Base-by-base conservation (phyloP, 2,113 vertebrate species). In the Bothrops jararaca region DNA sequence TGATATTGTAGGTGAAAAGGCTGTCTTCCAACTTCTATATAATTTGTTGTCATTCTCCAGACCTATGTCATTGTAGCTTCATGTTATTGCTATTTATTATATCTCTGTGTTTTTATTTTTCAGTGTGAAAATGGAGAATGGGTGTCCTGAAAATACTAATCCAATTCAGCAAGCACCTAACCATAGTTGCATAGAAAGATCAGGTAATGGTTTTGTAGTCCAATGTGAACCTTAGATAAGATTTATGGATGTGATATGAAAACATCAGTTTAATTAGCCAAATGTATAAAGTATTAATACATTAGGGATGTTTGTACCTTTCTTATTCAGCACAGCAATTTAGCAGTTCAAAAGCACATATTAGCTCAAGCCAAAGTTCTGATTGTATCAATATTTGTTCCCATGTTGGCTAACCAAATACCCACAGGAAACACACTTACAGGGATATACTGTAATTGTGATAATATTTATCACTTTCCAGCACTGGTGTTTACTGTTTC, bases 81-180 rank as follows among this genome's bases (percentile, higher is more conserved):
- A 94, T 90, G 87, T 93, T 95, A 93, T 54, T 58, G 89, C 56
- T 95, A 93, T 94, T 96, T 89, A 95, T 94, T 89, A 95, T 57
- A 92, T 45, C 23, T 92, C 56, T 23, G 88, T 91, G n/a, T 89
- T 80, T 90, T 90, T 56, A 90, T 90, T 50, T 86, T 53, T 39
- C 26, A 11, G 0, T 0, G 45, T 26, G 15, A 89, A 15, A 39
- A 20, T 22, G 54, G 9, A 11, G 20, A 57, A 85, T 87, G 29
- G 60, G 23, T 88, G 45, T 93, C 42, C 26, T 52, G 20, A 34
- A 93, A 52, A 3, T n/a, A 89, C 64, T 91, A 80, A 90, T 15
- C 57, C 39, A 11, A 57, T 52, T 50, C n/a, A 57, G 53, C 39
- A 69, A 74, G 15, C 58, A 69, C 52, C 74, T 26, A 52, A 86